Conservation (phyloP, 2,888 invertebrate genomes). For the Ctenicera cuprea region DNA sequence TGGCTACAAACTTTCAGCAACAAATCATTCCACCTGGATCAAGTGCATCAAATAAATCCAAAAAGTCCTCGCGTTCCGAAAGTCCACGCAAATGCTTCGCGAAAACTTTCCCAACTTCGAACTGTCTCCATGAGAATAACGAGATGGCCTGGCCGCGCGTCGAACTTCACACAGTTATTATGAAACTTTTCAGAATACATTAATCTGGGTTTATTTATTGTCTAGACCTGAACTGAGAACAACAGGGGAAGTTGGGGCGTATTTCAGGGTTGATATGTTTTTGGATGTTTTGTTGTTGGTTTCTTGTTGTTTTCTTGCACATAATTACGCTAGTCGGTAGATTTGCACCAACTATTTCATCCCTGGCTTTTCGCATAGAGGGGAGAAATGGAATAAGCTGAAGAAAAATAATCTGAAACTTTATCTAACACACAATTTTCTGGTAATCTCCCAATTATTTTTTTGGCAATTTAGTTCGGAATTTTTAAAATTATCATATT, state of each 20-base stretch:
- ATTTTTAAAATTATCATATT: no score
- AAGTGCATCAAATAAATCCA: constrained; percentile 22
- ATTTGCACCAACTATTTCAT: no score
- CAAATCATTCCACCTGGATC: constrained; percentile 34
- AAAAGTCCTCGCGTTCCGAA: constrained; percentile 3
- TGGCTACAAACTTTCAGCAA: constrained; percentile 2
- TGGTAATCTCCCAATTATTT: no score
- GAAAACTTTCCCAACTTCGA: constrained; percentile 4
- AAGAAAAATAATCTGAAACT: no score
- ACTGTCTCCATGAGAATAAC: neutral
- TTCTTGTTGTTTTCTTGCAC: no score
- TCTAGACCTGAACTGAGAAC: neutral
- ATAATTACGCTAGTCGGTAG: no score
- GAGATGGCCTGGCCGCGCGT: constrained; percentile 1
- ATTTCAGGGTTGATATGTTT: no score
- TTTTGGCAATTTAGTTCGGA: no score
- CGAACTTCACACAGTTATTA: constrained; percentile 25
- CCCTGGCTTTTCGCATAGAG: no score
- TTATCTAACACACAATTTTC: no score
- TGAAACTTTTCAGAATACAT: constrained; percentile 24
- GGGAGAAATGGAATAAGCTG: no score
- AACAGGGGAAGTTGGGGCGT: neutral
- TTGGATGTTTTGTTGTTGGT: no score
- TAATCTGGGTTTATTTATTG: constrained; percentile 18
- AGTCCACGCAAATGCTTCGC: constrained; percentile 15